A percentile compares a stretch with the other conserved stretches of the same genome.
These are phyloP conservation scores for Caloenas nicobarica DNA, from an alignment of 2,113 vertebrate species.

Conservation along the genomic window DNA sequence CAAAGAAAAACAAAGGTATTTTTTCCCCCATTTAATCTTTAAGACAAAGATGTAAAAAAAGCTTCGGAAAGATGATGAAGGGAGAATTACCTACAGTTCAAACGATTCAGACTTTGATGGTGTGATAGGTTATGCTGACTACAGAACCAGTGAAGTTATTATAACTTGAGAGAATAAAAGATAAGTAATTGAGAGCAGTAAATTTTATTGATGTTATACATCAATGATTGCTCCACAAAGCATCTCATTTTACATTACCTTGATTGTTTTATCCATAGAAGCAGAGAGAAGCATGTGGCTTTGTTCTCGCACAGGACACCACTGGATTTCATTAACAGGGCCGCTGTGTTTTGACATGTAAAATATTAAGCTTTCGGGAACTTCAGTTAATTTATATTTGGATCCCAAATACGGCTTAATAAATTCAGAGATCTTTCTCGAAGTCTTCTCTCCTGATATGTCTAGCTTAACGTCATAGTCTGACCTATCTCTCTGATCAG, in stretches of 20 bases:
- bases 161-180: neutral
- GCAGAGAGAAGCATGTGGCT: constrained; percentile 92
- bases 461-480: neutral
- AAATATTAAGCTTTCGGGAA: constrained; percentile 81
- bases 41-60: neutral
- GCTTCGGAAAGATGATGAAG: neutral
- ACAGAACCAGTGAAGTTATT: neutral
- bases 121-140: neutral
- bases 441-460: neutral
- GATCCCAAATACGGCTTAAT: constrained; percentile 82
- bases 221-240: neutral
- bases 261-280: constrained; percentile 93
- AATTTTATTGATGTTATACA: neutral
- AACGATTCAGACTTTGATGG: neutral
- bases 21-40: neutral
- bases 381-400: constrained; percentile 66
- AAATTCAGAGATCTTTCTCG: constrained; percentile 75
- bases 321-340: constrained; percentile 87
- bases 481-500: neutral
- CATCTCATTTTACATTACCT: constrained; percentile 80
- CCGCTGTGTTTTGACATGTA: constrained; percentile 81
- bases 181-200: neutral
- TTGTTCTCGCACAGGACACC: constrained; percentile 84
- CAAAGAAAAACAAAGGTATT: neutral
- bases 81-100: neutral